Percentiles rank a stretch among this genome's conserved stretches.
Conservation (phyloP, 2,797 vertebrate genomes). For the Okamejei kenojei region DNA sequence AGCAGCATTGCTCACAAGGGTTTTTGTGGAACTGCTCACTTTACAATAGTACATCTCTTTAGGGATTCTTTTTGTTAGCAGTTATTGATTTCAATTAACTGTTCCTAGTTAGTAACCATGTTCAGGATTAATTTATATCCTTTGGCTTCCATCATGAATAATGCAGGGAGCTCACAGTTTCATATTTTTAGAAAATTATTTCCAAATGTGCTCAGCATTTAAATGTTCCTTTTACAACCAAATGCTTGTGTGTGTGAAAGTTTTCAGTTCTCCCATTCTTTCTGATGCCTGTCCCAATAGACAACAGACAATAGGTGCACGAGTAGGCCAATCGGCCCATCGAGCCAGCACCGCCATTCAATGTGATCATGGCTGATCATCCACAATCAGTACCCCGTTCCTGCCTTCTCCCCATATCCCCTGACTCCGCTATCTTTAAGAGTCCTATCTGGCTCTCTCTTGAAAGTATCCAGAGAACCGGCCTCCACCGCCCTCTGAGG, state of each 20-base stretch:
- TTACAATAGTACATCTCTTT: not conserved
- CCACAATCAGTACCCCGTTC: too few relatives aligned
- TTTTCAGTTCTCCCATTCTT: not conserved
- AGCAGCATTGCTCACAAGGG: not conserved
- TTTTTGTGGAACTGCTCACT: not conserved
- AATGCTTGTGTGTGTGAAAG: too few relatives aligned
- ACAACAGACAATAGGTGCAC: too few relatives aligned
- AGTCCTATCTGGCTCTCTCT: too few relatives aligned
- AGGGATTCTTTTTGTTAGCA: not conserved
- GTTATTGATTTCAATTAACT: conserved; percentile 23
- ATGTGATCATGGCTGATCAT: too few relatives aligned
- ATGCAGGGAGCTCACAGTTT: not conserved
- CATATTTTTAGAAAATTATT: not conserved
- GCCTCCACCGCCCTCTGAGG: too few relatives aligned
- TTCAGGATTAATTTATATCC: conserved; percentile 14
- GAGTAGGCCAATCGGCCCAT: too few relatives aligned
- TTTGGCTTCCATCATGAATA: not conserved
- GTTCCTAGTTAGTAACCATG: not conserved
- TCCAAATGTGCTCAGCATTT: not conserved
- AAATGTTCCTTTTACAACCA: not conserved
- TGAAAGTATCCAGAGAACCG: too few relatives aligned
- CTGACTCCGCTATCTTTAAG: too few relatives aligned
- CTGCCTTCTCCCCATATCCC: too few relatives aligned
- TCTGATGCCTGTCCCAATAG: too few relatives aligned
- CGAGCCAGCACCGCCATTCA: too few relatives aligned